Evolutionary conservation across 2,113 vertebrate genomes (phyloP).

Genomic region (Gopherus evgoodei): DNA sequence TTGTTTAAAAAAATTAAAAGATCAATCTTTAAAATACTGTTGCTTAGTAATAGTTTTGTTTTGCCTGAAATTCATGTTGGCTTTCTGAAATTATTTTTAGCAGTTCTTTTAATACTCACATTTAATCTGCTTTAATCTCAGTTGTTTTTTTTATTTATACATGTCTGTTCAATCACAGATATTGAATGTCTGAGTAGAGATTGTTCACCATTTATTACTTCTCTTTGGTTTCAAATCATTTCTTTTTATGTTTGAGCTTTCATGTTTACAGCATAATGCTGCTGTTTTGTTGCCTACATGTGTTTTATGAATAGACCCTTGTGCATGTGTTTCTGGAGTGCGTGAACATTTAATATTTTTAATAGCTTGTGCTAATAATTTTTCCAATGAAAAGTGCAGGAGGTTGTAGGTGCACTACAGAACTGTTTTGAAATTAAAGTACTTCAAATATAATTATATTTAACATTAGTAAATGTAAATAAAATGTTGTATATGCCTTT

Average conservation of each 20-base stretch:
- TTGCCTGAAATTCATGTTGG: neutral
- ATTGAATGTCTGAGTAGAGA: slow-evolving; percentile 19
- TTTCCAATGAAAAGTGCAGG: neutral
- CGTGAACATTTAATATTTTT: neutral
- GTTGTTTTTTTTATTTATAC: slow-evolving; percentile 25
- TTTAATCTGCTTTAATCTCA: slow-evolving; percentile 66
- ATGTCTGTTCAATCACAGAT: slow-evolving; percentile 28
- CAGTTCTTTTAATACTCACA: slow-evolving; percentile 43
- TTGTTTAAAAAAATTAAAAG: neutral
- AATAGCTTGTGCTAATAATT: neutral
- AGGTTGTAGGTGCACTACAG: neutral
- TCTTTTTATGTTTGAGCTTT: neutral
- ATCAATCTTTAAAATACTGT: neutral
- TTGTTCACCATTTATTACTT: neutral
- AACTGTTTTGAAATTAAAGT: neutral
- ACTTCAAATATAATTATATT: neutral
- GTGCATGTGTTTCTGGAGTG: neutral
- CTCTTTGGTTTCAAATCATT: neutral
- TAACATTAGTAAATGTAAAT: neutral
- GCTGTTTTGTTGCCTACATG: neutral
- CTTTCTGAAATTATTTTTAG: slow-evolving; percentile 27
- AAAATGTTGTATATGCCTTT: neutral
- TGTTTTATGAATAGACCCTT: neutral
- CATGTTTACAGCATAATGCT: neutral
- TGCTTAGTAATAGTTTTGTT: neutral